Conservation (phyloP, 2,797 vertebrate genomes). For the Vultur gryphus region DNA sequence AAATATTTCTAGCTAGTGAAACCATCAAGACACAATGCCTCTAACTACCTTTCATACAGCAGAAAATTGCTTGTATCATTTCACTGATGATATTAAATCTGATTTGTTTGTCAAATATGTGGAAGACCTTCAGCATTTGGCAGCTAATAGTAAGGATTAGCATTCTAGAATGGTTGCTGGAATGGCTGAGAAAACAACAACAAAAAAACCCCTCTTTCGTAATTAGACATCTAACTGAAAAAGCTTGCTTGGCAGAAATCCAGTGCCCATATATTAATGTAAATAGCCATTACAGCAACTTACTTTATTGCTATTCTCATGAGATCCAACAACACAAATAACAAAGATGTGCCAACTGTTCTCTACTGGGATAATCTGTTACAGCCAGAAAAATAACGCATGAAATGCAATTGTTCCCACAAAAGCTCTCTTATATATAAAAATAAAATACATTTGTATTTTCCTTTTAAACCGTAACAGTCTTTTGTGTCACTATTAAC, state of each 20-base stretch:
- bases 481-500: not conserved
- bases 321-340: conserved; percentile 34
- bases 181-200: conserved; percentile 26
- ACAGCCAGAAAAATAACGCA: not conserved
- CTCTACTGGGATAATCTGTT: not conserved
- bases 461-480: not conserved
- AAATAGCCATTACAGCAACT: conserved; percentile 46
- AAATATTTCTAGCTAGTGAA: not conserved
- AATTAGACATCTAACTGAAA: conserved; percentile 46
- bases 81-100: conserved; percentile 17
- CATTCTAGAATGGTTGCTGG: conserved; percentile 19
- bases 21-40: not conserved
- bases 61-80: conserved; percentile 25
- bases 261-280: conserved; percentile 41
- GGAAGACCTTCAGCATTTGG: conserved; percentile 17
- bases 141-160: conserved; percentile 21
- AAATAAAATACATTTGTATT: not conserved
- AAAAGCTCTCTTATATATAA: not conserved
- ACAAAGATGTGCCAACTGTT: conserved; percentile 20
- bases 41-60: not conserved
- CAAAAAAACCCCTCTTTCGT: not conserved
- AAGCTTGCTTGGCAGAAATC: conserved; percentile 27
- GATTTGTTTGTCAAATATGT: conserved; percentile 50
- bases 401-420: not conserved
- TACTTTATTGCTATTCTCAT: conserved; percentile 18